Conservation (phyloP, 2,797 vertebrate species). For the Muraenolepis orangiensis region DNA sequence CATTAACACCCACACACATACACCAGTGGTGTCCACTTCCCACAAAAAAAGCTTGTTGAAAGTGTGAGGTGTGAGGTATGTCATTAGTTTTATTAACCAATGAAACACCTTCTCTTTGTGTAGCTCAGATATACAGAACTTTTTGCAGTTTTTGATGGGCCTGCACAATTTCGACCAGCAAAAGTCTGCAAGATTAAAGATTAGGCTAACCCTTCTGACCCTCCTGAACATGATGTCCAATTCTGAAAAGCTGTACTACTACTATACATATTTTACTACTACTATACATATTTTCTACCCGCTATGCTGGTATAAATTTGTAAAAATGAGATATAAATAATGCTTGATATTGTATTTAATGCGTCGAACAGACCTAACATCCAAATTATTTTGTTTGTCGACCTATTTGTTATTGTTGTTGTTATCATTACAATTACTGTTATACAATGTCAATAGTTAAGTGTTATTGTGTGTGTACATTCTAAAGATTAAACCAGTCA, state of each 20-base stretch:
- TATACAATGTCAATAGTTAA: background rate
- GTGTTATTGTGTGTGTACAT: background rate
- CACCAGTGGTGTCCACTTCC: too few relatives aligned
- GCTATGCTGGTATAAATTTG: too few relatives aligned
- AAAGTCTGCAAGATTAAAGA: background rate
- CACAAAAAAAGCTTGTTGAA: too few relatives aligned
- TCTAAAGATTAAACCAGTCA: background rate
- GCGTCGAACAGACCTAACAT: background rate
- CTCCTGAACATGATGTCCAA: background rate
- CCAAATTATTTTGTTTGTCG: background rate
- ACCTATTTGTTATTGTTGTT: background rate
- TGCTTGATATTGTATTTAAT: background rate
- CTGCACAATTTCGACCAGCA: background rate
- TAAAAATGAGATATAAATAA: background rate
- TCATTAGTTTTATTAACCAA: background rate
- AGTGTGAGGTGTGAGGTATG: background rate
- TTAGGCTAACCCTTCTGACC: background rate
- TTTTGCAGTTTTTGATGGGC: background rate
- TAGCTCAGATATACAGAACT: background rate
- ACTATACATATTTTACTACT: too few relatives aligned
- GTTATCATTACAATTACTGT: background rate
- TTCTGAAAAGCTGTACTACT: background rate
- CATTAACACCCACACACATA: too few relatives aligned
- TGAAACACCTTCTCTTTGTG: background rate
- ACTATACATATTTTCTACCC: too few relatives aligned